Percentiles rank a stretch among this genome's conserved stretches.
Conservation (phyloP, 2,888 invertebrate species). For the Rhingia rostrata region DNA sequence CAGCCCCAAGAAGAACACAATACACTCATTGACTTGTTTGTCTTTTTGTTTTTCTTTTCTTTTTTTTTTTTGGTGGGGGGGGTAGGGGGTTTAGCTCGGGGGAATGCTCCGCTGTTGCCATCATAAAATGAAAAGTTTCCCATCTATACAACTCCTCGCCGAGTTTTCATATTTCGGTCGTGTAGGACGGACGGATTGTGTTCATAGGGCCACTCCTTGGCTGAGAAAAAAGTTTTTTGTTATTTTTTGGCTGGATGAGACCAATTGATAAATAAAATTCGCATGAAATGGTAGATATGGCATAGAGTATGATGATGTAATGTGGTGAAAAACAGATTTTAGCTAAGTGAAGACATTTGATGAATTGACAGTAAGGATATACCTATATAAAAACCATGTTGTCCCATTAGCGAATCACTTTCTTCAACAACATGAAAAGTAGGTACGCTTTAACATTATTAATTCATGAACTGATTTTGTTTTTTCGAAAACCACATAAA, state of each 20-base stretch:
- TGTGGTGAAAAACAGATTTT: neutral
- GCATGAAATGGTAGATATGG: neutral
- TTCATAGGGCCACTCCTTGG: constrained; percentile 33
- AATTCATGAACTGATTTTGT: no score
- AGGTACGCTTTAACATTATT: no score
- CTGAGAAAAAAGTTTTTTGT: neutral
- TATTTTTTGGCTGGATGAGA: constrained; percentile 5
- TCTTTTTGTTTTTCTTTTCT: no score
- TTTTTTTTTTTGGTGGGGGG: no score
- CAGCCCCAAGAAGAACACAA: neutral
- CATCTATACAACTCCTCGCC: neutral
- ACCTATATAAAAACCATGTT: no score
- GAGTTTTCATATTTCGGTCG: neutral
- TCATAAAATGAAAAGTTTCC: constrained; percentile 17
- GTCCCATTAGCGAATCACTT: no score
- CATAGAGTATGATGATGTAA: constrained; percentile 10
- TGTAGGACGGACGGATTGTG: neutral
- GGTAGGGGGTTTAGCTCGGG: neutral
- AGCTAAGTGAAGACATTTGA: no score
- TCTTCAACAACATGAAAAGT: no score
- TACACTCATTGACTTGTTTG: neutral
- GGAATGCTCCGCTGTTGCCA: neutral
- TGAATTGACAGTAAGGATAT: no score
- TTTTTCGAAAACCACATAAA: no score
- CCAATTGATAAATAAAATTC: constrained; percentile 6